A percentile compares a stretch with the other conserved stretches of the same genome.
phyloP scores from a whole-genome alignment of 2,888 invertebrate genomes.

The Pheosia tremula region DNA sequence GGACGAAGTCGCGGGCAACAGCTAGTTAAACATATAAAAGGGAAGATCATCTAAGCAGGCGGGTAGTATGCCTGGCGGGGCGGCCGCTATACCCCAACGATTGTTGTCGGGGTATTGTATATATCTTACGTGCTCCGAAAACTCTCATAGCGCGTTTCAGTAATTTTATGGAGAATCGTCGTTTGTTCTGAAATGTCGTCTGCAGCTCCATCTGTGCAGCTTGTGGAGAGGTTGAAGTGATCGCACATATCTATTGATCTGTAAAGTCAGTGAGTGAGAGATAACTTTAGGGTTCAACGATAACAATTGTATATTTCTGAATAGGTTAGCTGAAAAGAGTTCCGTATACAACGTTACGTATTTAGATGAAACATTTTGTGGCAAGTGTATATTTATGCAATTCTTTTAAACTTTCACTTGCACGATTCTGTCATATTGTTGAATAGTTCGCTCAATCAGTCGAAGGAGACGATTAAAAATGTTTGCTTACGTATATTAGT shows the following conservation, averaged over 20 bases:
- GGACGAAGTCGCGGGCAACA: no score
- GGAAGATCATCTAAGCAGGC: no score
- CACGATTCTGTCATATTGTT: conserved; percentile 58
- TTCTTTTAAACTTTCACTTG: conserved; percentile 70
- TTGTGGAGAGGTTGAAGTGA: no score
- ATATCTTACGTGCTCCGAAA: no score
- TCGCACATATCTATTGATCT: not conserved
- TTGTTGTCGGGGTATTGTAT: no score
- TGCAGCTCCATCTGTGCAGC: no score
- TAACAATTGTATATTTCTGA: conserved; percentile 9
- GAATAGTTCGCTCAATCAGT: conserved; percentile 27
- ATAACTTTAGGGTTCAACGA: not conserved
- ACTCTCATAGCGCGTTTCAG: no score
- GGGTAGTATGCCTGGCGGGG: no score
- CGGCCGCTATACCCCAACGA: no score
- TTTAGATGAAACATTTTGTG: conserved; percentile 50
- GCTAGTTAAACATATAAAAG: not conserved
- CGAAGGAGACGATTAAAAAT: not conserved
- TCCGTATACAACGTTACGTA: conserved; percentile 37
- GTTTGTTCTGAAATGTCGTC: no score
- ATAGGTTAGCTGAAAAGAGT: conserved; percentile 27
- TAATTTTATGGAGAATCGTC: no score
- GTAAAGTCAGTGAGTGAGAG: not conserved
- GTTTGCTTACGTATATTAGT: not conserved
- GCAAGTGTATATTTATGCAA: conserved; percentile 58